phyloP scores from a whole-genome alignment of 92 coral and sea anemone genomes.

The Actinernus sp. region DNA sequence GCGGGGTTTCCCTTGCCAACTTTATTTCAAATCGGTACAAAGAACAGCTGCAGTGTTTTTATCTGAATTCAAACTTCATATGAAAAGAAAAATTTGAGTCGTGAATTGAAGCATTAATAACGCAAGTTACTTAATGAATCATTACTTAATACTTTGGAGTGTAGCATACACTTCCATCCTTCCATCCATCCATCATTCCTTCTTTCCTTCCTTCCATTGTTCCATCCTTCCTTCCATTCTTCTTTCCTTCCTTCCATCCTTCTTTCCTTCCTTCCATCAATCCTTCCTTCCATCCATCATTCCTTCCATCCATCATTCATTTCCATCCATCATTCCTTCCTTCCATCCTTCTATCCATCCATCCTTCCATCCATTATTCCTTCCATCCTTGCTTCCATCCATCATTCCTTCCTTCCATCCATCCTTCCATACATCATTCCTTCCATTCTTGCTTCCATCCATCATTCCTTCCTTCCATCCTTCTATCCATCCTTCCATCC shows the following conservation, averaged over 20 bases:
- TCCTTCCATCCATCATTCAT: slow-evolving; percentile 15
- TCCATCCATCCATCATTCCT: background rate
- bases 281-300: slow-evolving; percentile 20
- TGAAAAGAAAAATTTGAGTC: too few relatives aligned
- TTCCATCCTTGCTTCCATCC: background rate
- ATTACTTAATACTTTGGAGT: too few relatives aligned
- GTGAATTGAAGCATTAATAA: too few relatives aligned
- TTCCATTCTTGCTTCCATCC: too few relatives aligned
- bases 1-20: too few relatives aligned
- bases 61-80: too few relatives aligned
- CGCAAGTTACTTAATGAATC: too few relatives aligned
- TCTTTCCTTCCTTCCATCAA: slow-evolving; percentile 16
- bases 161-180: background rate
- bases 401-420: background rate
- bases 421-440: too few relatives aligned
- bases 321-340: slow-evolving; percentile 15
- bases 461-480: too few relatives aligned
- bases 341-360: background rate
- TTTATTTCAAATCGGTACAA: too few relatives aligned
- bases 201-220: background rate
- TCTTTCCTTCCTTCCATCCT: slow-evolving; percentile 19
- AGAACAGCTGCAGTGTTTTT: too few relatives aligned
- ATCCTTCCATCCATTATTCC: background rate
- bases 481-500: too few relatives aligned
- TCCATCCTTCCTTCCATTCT: slow-evolving; percentile 13